These are phyloP conservation scores for Reticulitermes lucifugus DNA, from an alignment of 2,888 invertebrate genomes.

Conservation along the genomic window DNA sequence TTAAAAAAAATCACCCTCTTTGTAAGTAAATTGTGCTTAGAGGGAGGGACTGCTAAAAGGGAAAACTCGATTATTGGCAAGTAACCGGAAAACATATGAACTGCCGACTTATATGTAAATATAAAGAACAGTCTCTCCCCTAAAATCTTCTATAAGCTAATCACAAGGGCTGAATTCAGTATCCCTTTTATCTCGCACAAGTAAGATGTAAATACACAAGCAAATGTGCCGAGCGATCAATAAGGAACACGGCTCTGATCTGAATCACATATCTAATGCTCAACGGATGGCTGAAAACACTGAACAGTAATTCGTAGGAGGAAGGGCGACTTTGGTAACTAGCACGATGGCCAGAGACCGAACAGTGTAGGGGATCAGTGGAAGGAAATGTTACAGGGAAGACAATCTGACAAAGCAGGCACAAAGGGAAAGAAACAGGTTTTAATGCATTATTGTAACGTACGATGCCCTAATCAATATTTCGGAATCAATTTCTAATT, in stretches of 20 bases:
- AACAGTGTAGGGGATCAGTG: too few relatives aligned
- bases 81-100: conserved; percentile 17
- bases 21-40: conserved; percentile 28
- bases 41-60: not conserved
- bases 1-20: conserved; percentile 22
- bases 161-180: not conserved
- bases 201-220: not conserved
- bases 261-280: too few relatives aligned
- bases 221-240: not conserved
- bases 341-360: too few relatives aligned
- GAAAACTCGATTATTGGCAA: conserved; percentile 32
- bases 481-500: too few relatives aligned
- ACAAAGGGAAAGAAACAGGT: too few relatives aligned
- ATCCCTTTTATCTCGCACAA: not conserved
- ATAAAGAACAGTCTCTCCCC: not conserved
- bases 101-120: not conserved
- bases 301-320: too few relatives aligned
- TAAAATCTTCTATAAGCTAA: not conserved
- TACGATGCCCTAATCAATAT: too few relatives aligned
- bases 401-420: too few relatives aligned
- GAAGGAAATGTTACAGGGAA: too few relatives aligned
- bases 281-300: too few relatives aligned
- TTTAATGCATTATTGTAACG: too few relatives aligned
- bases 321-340: too few relatives aligned
- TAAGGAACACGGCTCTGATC: not conserved